A percentile compares a stretch with the other conserved stretches of the same genome.
phyloP scores from a whole-genome alignment of 2,888 invertebrate species.

The Cecidostiba fungosa region DNA sequence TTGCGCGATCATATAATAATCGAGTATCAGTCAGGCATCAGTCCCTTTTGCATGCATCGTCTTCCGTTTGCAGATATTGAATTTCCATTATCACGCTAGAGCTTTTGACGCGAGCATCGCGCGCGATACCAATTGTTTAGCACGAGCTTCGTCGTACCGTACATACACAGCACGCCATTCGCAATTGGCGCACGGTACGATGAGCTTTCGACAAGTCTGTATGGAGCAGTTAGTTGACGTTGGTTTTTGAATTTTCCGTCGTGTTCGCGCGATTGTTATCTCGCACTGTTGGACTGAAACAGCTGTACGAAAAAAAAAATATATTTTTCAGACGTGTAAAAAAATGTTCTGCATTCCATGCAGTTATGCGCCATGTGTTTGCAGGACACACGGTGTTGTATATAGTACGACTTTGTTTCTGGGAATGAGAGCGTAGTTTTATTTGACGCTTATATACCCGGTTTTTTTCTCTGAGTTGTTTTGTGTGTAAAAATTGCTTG shows the following conservation, averaged over 20 bases:
- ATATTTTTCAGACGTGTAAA: background rate
- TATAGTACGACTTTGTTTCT: slow-evolving; percentile 44
- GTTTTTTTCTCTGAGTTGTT: background rate
- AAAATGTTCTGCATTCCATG: background rate
- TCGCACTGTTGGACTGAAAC: background rate
- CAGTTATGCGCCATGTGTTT: no score
- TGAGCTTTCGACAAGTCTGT: background rate
- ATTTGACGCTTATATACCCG: background rate
- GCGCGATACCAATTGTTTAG: slow-evolving; percentile 44
- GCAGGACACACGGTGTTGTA: background rate
- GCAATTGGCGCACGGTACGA: background rate
- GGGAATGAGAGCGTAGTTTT: background rate
- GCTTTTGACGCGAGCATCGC: slow-evolving; percentile 17
- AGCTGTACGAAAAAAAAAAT: background rate
- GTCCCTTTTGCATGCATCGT: no score
- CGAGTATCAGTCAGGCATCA: background rate
- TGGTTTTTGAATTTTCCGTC: background rate
- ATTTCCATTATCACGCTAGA: slow-evolving; percentile 42
- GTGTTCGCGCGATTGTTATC: background rate
- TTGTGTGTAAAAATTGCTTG: slow-evolving; percentile 33
- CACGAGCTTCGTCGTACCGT: background rate
- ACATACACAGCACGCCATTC: background rate
- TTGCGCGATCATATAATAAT: background rate
- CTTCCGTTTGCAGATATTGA: slow-evolving; percentile 33
- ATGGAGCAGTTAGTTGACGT: background rate